Percentiles rank a stretch among this genome's conserved stretches.
Evolutionary conservation across 2,113 vertebrate species (phyloP).

Genomic region (Gymnorhina tibicen): DNA sequence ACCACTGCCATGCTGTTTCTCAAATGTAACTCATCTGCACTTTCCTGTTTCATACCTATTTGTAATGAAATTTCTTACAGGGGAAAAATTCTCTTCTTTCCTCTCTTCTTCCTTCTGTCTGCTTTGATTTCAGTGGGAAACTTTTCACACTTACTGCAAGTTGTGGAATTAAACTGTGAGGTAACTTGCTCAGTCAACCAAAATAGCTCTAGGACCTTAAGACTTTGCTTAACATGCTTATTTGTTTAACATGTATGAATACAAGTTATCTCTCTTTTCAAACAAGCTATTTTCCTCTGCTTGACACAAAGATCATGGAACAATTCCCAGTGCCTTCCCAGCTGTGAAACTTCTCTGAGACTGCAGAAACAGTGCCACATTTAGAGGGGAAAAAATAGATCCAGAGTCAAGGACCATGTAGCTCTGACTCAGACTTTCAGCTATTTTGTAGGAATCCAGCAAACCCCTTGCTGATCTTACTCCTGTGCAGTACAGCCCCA

Average conservation of each 20-base stretch:
- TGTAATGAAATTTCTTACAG: conserved; percentile 49
- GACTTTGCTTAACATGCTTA: not conserved
- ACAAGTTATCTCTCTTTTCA: not conserved
- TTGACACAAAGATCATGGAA: not conserved
- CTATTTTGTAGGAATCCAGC: not conserved
- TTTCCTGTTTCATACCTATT: not conserved
- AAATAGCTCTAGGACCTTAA: not conserved
- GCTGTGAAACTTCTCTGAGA: not conserved
- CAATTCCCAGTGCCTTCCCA: not conserved
- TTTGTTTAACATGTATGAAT: not conserved
- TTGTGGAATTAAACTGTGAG: not conserved
- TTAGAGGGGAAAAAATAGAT: not conserved
- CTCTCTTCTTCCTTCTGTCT: not conserved
- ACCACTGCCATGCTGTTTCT: not conserved
- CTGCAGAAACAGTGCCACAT: not conserved
- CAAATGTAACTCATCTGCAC: not conserved
- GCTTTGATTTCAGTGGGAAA: not conserved
- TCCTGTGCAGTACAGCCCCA: not conserved
- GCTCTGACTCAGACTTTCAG: not conserved
- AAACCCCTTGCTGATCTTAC: not conserved
- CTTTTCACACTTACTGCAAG: not conserved
- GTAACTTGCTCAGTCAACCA: not conserved
- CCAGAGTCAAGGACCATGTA: not conserved
- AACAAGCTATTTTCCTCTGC: not conserved
- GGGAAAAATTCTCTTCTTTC: not conserved